phyloP scores from a whole-genome alignment of 2,888 invertebrate species.

The Orthosia incerta region DNA sequence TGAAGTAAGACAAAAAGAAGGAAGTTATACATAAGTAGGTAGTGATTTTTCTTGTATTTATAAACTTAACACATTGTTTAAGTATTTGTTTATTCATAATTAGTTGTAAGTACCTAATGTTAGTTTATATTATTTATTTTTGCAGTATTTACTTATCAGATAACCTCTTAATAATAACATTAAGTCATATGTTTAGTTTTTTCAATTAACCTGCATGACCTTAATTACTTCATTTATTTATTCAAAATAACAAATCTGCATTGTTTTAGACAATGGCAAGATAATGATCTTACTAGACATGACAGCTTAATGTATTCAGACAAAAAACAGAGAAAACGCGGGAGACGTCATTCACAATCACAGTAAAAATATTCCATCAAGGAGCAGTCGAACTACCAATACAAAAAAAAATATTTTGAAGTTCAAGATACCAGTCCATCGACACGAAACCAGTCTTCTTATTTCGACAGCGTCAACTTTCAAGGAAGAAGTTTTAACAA shows the following conservation, averaged over 20 bases:
- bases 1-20: background rate
- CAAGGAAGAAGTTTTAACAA: constrained; percentile 12
- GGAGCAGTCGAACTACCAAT: background rate
- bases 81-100: background rate
- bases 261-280: background rate
- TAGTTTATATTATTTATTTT: background rate
- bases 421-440: constrained; percentile 24
- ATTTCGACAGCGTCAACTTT: constrained; percentile 10
- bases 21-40: background rate
- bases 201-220: background rate
- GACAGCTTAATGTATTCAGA: background rate
- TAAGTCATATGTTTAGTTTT: background rate
- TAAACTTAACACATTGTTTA: background rate
- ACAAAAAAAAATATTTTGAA: background rate
- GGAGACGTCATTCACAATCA: background rate
- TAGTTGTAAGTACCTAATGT: background rate
- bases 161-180: background rate
- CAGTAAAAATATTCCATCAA: constrained; percentile 1
- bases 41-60: background rate
- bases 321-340: background rate
- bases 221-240: background rate
- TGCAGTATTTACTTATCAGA: too few species aligned
- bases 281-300: background rate
- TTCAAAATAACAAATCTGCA: background rate
- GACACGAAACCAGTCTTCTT: constrained; percentile 28